A percentile compares a stretch with the other conserved stretches of the same genome.
These are phyloP conservation scores for Xenopus borealis DNA, from an alignment of 2,113 vertebrate genomes.

Conservation along the genomic window DNA sequence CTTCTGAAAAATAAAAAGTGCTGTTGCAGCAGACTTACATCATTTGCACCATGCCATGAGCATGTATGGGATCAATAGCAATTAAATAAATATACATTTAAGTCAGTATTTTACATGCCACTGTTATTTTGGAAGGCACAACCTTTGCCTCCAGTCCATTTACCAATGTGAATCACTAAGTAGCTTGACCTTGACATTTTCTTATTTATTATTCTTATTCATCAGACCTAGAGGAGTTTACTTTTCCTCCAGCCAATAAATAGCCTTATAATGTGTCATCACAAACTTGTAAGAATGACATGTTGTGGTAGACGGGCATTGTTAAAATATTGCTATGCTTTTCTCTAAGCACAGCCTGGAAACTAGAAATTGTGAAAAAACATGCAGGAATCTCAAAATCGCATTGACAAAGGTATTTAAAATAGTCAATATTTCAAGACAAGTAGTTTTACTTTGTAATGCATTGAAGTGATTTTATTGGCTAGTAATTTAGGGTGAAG, in stretches of 20 bases:
- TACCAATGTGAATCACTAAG: neutral
- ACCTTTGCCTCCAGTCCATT: slow-evolving; percentile 18
- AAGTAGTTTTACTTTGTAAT: too few relatives aligned
- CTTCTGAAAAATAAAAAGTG: neutral
- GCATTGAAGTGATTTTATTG: too few relatives aligned
- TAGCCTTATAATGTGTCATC: neutral
- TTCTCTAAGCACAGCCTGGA: too few relatives aligned
- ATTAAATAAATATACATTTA: slow-evolving; percentile 13
- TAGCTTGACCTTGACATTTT: neutral
- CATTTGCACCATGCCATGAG: slow-evolving; percentile 1
- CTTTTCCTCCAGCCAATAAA: neutral
- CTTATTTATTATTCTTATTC: slow-evolving; percentile 1
- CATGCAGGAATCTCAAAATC: too few relatives aligned
- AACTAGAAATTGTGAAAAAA: too few relatives aligned
- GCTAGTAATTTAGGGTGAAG: too few relatives aligned
- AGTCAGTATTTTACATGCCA: slow-evolving; percentile 1
- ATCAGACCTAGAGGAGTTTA: neutral
- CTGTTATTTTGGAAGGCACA: slow-evolving; percentile 7
- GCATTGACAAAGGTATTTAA: too few relatives aligned
- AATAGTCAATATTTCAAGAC: too few relatives aligned
- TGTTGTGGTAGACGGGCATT: neutral
- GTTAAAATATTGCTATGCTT: neutral
- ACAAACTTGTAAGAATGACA: neutral
- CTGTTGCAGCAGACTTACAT: neutral
- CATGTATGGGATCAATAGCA: slow-evolving; percentile 14